Evolutionary conservation across 1,140 invertebrate species (phyloP).

Genomic region (Ectropis grisescens): DNA sequence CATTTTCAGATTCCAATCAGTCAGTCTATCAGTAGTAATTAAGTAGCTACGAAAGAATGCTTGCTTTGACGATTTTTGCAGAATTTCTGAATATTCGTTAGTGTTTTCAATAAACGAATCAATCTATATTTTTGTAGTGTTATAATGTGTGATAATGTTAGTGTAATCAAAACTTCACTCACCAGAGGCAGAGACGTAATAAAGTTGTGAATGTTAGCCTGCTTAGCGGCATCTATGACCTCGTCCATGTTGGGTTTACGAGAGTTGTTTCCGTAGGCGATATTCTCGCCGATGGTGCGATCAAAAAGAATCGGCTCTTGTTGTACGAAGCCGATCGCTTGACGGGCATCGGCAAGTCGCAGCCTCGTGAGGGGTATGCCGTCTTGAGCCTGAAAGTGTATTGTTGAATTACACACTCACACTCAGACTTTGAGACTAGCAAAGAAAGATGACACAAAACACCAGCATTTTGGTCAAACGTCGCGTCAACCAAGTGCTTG

Average conservation of each 20-base stretch:
- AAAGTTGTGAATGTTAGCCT: conserved; percentile 83
- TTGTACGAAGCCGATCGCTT: conserved; percentile 80
- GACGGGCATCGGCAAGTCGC: conserved; percentile 65
- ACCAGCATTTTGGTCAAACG: too few species aligned
- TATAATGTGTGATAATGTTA: too few species aligned
- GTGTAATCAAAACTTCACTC: too few species aligned
- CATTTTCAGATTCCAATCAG: too few species aligned
- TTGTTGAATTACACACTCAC: background rate
- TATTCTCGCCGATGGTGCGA: conserved; percentile 78
- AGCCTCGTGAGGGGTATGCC: conserved; percentile 62
- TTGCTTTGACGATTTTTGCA: too few species aligned
- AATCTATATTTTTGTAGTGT: too few species aligned
- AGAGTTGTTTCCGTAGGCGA: conserved; percentile 78
- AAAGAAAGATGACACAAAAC: too few species aligned
- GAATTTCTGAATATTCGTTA: too few species aligned
- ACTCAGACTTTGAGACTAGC: background rate
- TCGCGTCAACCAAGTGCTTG: too few species aligned
- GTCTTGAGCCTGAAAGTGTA: conserved; percentile 34
- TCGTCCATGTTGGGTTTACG: conserved; percentile 67
- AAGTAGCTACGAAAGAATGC: too few species aligned
- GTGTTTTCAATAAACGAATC: too few species aligned
- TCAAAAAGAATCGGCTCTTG: conserved; percentile 79
- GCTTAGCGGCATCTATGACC: conserved; percentile 73
- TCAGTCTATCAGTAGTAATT: too few species aligned
- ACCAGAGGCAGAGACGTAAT: conserved; percentile 75